These are phyloP conservation scores for Patella caerulea DNA, from an alignment of 2,888 invertebrate species.

Conservation along the genomic window DNA sequence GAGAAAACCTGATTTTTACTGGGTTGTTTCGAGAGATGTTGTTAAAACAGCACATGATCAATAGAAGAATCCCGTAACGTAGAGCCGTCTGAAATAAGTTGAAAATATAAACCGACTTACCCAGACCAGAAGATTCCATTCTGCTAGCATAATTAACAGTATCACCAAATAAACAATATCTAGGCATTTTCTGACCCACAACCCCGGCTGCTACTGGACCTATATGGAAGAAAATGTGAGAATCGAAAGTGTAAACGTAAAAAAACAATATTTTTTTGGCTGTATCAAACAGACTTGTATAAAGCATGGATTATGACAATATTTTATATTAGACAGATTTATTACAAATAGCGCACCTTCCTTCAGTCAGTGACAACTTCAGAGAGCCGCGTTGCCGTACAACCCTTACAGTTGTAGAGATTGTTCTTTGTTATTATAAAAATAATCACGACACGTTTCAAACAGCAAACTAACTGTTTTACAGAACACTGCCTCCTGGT, in stretches of 20 bases:
- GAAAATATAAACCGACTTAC: conserved; percentile 30
- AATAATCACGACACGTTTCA: background rate
- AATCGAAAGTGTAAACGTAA: too few species aligned
- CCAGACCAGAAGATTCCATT: conserved; percentile 63
- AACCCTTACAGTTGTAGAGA: too few species aligned
- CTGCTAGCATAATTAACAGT: conserved; percentile 63
- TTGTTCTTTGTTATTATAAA: background rate
- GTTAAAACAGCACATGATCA: background rate
- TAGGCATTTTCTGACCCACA: conserved; percentile 91
- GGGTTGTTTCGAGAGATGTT: too few species aligned
- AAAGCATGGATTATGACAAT: too few species aligned
- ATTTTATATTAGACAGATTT: too few species aligned
- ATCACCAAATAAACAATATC: conserved; percentile 79
- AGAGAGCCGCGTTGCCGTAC: background rate
- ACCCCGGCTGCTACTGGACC: conserved; percentile 82
- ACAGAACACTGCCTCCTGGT: background rate
- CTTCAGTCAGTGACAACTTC: background rate
- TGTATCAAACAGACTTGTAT: too few species aligned
- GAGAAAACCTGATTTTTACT: background rate
- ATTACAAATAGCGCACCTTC: background rate
- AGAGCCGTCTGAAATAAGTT: background rate
- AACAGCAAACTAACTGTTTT: background rate
- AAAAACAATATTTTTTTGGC: too few species aligned
- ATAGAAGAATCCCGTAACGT: background rate
- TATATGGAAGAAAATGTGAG: conserved; percentile 14